Base-by-base conservation (phyloP, 2,888 invertebrate genomes). In the Stomorhina lunata region DNA sequence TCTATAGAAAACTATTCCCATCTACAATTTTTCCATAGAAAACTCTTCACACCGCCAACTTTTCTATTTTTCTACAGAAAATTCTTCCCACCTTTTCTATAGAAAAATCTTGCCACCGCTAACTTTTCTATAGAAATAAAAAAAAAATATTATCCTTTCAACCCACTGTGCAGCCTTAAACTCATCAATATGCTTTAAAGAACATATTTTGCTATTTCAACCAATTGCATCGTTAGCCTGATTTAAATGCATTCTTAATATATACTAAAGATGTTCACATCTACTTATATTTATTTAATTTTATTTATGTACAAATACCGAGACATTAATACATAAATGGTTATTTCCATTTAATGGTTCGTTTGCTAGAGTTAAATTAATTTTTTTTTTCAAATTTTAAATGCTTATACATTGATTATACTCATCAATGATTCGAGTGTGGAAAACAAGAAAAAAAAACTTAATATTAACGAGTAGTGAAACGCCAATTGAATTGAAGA, bases 181-280 rank as follows among this genome's bases (percentile, higher is more conserved):
- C 55, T 65, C 27, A 57, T 55, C 61, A 80, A 73, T 72, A 59
- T 12, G 6, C 20, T 17, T 48, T 45, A 40, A 45, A 22, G 71
- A 65, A 79, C 63, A 69, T 71, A 43, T 71, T 53, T 15, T 75
- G 15, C 69, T 65, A 29, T 63, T 65, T 69, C 34, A 71, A 10
- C 57, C 53, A 73, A 69, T 77, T 57, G 76, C 81, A 66, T 79
- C 71, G 69, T 82, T 82, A 82, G 79, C 82, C 82, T 82, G 82
- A 82, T 79, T 82, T 82, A 82, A 82, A 82, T 82, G 79, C 75
- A 75, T 82, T 82, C 75, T 75, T 82, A 82, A 79, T 82, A 71
- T 75, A 40, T 59, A 55, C 48, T 79, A 66, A 76, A 59, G 66
- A 80, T 71, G 69, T 71, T 43, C 50, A 59, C 29, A 75, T 40